A percentile compares a stretch with the other conserved stretches of the same genome.
Evolutionary conservation across 2,113 vertebrate genomes (phyloP).

Genomic region (Dasyurus viverrinus): DNA sequence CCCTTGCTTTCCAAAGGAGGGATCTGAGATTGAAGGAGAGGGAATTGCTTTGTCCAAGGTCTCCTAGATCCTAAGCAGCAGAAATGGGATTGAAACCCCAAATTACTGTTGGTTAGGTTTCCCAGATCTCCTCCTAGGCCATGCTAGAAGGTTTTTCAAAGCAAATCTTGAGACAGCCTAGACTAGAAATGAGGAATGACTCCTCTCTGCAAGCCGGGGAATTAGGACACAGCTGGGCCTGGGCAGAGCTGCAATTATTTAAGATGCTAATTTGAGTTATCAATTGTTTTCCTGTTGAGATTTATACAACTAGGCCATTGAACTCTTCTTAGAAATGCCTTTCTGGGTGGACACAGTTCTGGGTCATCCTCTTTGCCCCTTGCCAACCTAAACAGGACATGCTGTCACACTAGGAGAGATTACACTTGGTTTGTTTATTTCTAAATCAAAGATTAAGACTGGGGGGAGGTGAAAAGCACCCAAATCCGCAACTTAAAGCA

Average conservation of each 20-base stretch:
- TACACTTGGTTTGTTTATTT: conserved; percentile 33
- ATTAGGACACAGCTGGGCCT: not conserved
- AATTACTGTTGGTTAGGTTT: not conserved
- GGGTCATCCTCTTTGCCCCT: conserved; percentile 33
- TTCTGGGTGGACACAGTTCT: not conserved
- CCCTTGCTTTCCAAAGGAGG: not conserved
- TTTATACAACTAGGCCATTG: not conserved
- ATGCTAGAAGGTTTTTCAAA: not conserved
- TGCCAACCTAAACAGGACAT: conserved; percentile 45
- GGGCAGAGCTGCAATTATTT: not conserved
- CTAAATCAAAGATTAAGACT: conserved; percentile 9
- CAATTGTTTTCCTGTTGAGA: not conserved
- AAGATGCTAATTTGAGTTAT: not conserved
- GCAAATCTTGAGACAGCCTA: not conserved
- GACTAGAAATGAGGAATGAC: not conserved
- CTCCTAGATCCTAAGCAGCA: not conserved
- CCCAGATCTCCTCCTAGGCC: not conserved
- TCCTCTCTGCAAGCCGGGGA: not conserved
- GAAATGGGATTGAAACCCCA: not conserved
- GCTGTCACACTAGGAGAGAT: conserved; percentile 35
- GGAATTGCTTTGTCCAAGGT: not conserved
- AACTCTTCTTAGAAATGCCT: conserved; percentile 48
- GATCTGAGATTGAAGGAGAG: not conserved
- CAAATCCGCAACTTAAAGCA: conserved; percentile 13
- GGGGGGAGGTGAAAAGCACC: conserved; percentile 16